phyloP scores from a whole-genome alignment of 92 coral and sea anemone species.

The Isaurus tuberculatus region DNA sequence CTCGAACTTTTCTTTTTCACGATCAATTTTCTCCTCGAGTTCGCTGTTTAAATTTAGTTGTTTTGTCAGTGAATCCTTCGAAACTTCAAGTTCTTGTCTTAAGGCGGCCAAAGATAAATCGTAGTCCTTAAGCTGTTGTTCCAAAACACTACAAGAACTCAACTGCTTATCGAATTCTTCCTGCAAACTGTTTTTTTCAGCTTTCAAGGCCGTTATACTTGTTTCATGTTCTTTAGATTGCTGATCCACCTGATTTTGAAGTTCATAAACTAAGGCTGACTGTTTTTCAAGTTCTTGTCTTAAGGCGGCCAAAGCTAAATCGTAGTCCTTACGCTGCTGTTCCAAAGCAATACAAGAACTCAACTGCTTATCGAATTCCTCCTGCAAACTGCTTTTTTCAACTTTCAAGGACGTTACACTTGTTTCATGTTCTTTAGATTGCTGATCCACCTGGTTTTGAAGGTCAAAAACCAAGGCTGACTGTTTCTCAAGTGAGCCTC shows the following conservation, averaged over 20 bases:
- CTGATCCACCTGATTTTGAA: slow-evolving; percentile 32
- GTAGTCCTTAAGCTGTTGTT: slow-evolving; percentile 58
- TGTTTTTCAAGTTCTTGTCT: slow-evolving; percentile 76
- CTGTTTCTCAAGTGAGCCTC: slow-evolving; percentile 76
- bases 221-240: slow-evolving; percentile 31
- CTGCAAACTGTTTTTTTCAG: slow-evolving; percentile 36
- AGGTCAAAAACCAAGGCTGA: slow-evolving; percentile 60
- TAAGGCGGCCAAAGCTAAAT: slow-evolving; percentile 44
- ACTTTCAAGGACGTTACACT: slow-evolving; percentile 22
- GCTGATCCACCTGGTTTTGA: slow-evolving; percentile 20
- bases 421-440: slow-evolving; percentile 30
- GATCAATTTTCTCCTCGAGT: slow-evolving; percentile 69
- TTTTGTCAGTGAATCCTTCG: slow-evolving; percentile 72
- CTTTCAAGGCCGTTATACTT: slow-evolving; percentile 22
- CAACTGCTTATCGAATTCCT: slow-evolving; percentile 16
- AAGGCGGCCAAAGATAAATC: slow-evolving; percentile 46
- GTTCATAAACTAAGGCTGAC: slow-evolving; percentile 58
- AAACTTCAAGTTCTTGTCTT: slow-evolving; percentile 63
- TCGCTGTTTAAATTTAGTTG: slow-evolving; percentile 68
- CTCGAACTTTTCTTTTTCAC: slow-evolving; percentile 55
- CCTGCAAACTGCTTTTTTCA: slow-evolving; percentile 36
- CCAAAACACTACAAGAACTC: slow-evolving; percentile 27
- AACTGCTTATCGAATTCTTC: slow-evolving; percentile 19
- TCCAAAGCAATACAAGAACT: slow-evolving; percentile 38
- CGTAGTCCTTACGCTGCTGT: slow-evolving; percentile 56